Conservation (phyloP, 2,797 vertebrate species). For the Vespertilio murinus region DNA sequence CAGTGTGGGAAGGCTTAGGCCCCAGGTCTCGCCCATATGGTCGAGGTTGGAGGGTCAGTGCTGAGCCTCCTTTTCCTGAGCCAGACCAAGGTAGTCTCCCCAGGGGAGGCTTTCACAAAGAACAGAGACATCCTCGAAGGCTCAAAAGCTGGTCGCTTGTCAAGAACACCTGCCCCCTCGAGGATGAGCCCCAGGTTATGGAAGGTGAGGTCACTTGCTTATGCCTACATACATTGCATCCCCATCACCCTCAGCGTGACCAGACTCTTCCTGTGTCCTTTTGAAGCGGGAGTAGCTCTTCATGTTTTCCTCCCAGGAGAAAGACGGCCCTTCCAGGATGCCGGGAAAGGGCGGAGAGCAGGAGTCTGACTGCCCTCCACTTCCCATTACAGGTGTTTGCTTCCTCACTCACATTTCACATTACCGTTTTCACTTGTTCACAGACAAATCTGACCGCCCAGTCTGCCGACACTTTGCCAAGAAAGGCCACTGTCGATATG, state of each 20-base stretch:
- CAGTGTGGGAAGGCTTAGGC: constrained; percentile 51
- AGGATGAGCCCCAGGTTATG: constrained; percentile 52
- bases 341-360: not conserved
- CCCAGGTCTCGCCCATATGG: constrained; percentile 69
- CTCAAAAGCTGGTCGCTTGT: constrained; percentile 75
- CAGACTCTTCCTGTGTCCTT: not conserved
- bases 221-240: not conserved
- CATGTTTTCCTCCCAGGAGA: not conserved
- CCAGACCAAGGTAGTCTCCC: constrained; percentile 61
- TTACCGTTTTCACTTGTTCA: not conserved
- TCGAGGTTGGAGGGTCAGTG: constrained; percentile 66
- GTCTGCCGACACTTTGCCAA: constrained; percentile 94
- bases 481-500: constrained; percentile 93
- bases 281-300: not conserved
- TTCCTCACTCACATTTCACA: not conserved
- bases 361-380: not conserved
- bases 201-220: constrained; percentile 67
- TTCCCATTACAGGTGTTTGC: not conserved
- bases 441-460: constrained; percentile 92
- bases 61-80: constrained; percentile 67
- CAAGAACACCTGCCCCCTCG: constrained; percentile 61
- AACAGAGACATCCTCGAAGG: constrained; percentile 72
- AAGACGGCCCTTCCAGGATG: not conserved
- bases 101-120: constrained; percentile 71
- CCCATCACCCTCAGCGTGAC: not conserved